Evolutionary conservation across 2,113 vertebrate species (phyloP), one percentile per base, ranked within the genome.

Genomic region (Irena cyanogastra): DNA sequence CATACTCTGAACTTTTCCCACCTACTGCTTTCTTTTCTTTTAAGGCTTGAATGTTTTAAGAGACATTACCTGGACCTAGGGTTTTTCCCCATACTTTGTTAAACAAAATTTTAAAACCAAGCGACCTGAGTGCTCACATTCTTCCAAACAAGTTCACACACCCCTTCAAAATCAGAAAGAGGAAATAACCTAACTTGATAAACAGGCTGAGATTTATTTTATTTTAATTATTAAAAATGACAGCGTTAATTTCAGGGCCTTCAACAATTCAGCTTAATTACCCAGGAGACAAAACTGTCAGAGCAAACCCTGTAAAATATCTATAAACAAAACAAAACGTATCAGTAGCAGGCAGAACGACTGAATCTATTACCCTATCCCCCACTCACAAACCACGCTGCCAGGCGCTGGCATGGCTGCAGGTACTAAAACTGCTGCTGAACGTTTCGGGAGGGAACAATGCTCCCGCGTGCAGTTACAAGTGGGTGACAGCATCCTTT

Each of bases 261-360:
- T 95, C 93, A 96, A 91, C 94, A 95, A 96, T 92, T 96, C 83
- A 96, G 39, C 72, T 85, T 91, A 90, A 96, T 96, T 95, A 94
- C 77, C 27, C 87, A 66, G 35, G 81, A 96, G 91, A 93, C 87
- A 95, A 94, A 87, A 95, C 92, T 26, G 77, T 39, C 81, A 87
- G 76, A 64, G 63, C 7, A 11, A 86, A 83, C 69, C 18, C 78
- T 35, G 47, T 83, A 59, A 92, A 94, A 89, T 28, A 94, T n/a
- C 69, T 26, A 68, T 89, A 89, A 87, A 94, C 71, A 87, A 93
- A 93, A 23, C 84, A 90, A 83, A 86, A 53, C 10, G 0, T 41
- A 81, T 22, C 93, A 84, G 83, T 9, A 44, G 80, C 68, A 60
- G 69, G 76, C 72, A 90, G 85, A 81, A 84, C 5, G 56, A 50